Evolutionary conservation across 2,888 invertebrate species (phyloP), one percentile per base, ranked within the genome.

Genomic region (Clitarchus hookeri): DNA sequence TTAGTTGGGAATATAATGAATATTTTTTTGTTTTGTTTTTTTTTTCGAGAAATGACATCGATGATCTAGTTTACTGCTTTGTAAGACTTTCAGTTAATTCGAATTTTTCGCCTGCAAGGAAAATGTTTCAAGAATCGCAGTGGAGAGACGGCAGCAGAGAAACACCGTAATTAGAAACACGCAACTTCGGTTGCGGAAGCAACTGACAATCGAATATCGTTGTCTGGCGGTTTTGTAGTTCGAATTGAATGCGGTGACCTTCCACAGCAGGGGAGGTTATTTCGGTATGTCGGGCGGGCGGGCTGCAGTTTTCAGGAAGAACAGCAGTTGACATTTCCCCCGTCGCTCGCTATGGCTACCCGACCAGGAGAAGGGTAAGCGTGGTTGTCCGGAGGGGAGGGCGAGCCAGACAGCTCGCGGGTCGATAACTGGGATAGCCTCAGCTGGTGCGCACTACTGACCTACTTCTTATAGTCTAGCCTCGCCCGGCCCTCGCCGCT

Each of bases 401-500:
- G 84, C 9, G 84, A 27, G 48, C 54, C 84, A 27, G 27, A 77
- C 44, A 82, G 82, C 82, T 82, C 82, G 27, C 77, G 80, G 86
- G 77, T 87, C 87, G 87, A 87, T 87, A 87, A 82, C 86, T 86
- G 85, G 86, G 85, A 87, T 86, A 87, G 87, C 84, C 86, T 79
- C 83, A 82, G 54, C 84, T 26, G 77, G 27, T 65, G 82, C 84
- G 84, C 87, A 87, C 87, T 87, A 87, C 87, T 87, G 87, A 87
- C 87, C 87, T 84, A 87, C 79, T 87, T 87, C 86, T 65, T 27
- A 36, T 84, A n/a, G 84, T 79, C 84, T 23, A 48, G 84, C 78
- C 84, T 53, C 86, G 48, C 25, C 80, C 79, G 44, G 26, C 53
- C 83, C 90, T 92, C 92, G 92, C 92, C 92, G 92, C 78, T 19